Base-by-base conservation (phyloP, 2,113 vertebrate species). In the Datnioides undecimradiatus region DNA sequence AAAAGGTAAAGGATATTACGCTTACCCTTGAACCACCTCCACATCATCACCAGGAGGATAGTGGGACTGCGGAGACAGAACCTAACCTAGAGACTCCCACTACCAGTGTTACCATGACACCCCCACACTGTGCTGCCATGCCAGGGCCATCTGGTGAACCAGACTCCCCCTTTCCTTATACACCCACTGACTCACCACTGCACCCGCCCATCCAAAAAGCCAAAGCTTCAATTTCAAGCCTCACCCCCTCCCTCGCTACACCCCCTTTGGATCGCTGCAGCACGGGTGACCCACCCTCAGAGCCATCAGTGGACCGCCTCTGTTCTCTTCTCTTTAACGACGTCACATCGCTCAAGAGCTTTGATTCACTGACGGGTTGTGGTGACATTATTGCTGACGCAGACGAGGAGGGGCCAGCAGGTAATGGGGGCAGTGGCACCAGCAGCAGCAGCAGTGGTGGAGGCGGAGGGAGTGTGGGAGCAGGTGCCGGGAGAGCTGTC, bases 281-380 rank as follows among this genome's bases (percentile, higher is more conserved):
- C 84, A 77, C 93, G 19, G 95, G 93, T 74, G 97, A 98, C 88
- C 97, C 97, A 38, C 97, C 97, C 86, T 97, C 97, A n/a, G 98
- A 99, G 91, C 97, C 95, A 10, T 97, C 96, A 7, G 95, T 96
- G 83, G 96, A 96, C 86, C 92, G 95, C 73, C 96, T 99, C 90
- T 98, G 97, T 94, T 96, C 98, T 88, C 95, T 99, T 92, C 96
- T 99, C 94, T 99, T 99, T 93, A 97, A 95, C 80, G 98, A 99
- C 89, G 98, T 99, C 95, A 98, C 98, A 84, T 99, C 98, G 84
- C 95, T 99, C 85, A 99, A 99, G 95, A 99, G 98, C 95, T 99
- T 99, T 92, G 98, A 99, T 96, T 99, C 98, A 89, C 96, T 99
- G 90, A 99, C 98, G 62, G 98, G 98, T 91, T 99, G 98, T 46